phyloP scores from a whole-genome alignment of 1,140 invertebrate genomes.

The Pachypsylla venusta region DNA sequence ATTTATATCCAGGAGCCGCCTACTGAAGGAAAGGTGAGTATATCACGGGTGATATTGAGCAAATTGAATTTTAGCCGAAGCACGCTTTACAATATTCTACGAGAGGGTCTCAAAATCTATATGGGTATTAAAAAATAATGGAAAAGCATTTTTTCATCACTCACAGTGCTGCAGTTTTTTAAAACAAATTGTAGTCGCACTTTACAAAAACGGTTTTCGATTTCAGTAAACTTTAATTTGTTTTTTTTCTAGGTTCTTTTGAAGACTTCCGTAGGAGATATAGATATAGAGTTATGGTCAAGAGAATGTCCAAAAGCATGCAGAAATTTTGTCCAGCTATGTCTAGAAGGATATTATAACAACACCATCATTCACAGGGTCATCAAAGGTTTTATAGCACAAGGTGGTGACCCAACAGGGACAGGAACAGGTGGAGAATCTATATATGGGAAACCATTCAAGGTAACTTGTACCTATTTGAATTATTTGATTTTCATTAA shows the following conservation, averaged over 20 bases:
- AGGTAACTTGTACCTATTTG: constrained; percentile 52
- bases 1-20: constrained; percentile 96
- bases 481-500: too few species aligned
- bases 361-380: constrained; percentile 82
- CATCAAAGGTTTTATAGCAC: constrained; percentile 82
- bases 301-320: constrained; percentile 92
- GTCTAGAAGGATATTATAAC: constrained; percentile 94
- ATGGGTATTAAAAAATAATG: too few species aligned
- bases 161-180: not conserved
- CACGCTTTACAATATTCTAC: too few species aligned
- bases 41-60: too few species aligned
- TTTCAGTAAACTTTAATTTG: constrained; percentile 16
- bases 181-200: not conserved
- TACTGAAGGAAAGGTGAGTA: constrained; percentile 74
- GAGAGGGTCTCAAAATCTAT: too few species aligned
- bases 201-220: not conserved
- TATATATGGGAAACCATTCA: constrained; percentile 85
- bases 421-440: constrained; percentile 87
- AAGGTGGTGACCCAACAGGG: constrained; percentile 92
- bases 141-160: too few species aligned
- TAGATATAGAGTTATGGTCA: constrained; percentile 96
- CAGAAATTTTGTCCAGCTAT: constrained; percentile 93
- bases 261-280: constrained; percentile 85
- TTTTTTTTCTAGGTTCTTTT: constrained; percentile 57
- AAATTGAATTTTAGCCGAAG: too few species aligned